Conservation (phyloP, 2,113 vertebrate species). For the Glareola pratincola region DNA sequence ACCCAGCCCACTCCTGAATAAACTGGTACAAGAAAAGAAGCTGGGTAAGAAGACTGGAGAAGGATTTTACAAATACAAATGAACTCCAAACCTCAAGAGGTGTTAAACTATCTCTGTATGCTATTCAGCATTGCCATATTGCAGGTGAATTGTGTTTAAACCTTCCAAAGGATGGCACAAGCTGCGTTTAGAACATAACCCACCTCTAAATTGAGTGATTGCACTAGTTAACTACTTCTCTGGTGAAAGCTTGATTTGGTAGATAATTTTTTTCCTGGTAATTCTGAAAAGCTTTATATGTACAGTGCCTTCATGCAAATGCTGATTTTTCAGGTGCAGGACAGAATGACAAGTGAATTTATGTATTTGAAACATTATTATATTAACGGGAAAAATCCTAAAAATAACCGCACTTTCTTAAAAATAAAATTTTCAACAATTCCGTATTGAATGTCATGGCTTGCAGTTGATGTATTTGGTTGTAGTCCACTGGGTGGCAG, state of each 20-base stretch:
- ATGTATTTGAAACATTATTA: background rate
- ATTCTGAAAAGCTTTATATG: slow-evolving; percentile 56
- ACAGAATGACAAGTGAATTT: background rate
- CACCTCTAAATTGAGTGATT: slow-evolving; percentile 12
- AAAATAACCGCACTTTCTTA: slow-evolving; percentile 12
- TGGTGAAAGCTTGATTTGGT: slow-evolving; percentile 11
- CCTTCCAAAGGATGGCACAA: background rate
- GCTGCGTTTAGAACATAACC: background rate
- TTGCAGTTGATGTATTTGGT: background rate
- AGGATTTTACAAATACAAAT: slow-evolving; percentile 95
- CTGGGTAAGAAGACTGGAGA: slow-evolving; percentile 91
- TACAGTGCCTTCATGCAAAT: slow-evolving; percentile 70
- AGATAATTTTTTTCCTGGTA: background rate
- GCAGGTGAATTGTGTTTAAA: background rate
- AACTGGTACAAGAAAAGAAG: slow-evolving; percentile 91
- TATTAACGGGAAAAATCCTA: background rate
- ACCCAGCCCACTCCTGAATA: slow-evolving; percentile 80
- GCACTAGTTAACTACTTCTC: background rate
- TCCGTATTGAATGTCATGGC: background rate
- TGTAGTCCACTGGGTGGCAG: slow-evolving; percentile 56
- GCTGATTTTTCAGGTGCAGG: background rate
- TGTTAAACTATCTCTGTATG: background rate
- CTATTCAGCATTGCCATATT: background rate
- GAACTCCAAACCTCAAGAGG: background rate
- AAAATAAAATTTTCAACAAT: slow-evolving; percentile 47